Percentiles rank a stretch among this genome's conserved stretches.
Conservation (phyloP, 1,140 invertebrate species). For the Rhagoletis zephyria region DNA sequence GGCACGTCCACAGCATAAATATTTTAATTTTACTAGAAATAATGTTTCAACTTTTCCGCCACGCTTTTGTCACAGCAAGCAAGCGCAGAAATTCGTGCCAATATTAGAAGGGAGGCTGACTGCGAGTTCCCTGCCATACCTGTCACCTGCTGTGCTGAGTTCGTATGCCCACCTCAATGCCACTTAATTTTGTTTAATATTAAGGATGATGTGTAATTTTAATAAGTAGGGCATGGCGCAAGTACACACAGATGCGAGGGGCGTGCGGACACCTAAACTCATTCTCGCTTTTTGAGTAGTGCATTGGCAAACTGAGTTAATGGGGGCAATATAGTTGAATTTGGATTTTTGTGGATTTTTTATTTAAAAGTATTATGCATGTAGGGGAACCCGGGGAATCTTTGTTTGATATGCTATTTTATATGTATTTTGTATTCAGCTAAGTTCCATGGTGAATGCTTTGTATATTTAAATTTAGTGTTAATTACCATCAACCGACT, state of each 20-base stretch:
- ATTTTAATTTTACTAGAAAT: constrained; percentile 32
- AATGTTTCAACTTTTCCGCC: background rate
- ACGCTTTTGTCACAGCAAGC: background rate
- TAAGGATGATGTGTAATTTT: constrained; percentile 1
- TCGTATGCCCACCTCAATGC: constrained; percentile 8
- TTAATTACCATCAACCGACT: no score
- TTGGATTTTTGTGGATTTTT: no score
- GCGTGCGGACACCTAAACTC: no score
- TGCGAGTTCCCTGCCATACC: background rate
- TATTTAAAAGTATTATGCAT: no score
- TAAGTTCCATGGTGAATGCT: no score
- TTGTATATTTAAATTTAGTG: no score
- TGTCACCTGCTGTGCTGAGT: background rate
- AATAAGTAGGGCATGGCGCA: background rate
- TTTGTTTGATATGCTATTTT: no score
- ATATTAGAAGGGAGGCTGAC: background rate
- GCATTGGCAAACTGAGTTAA: no score
- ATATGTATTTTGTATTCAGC: no score
- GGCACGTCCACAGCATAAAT: background rate
- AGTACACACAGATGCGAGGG: background rate
- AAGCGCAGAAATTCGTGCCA: background rate
- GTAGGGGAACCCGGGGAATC: no score
- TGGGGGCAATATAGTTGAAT: no score
- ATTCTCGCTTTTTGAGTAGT: no score
- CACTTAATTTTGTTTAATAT: constrained; percentile 34